A percentile compares a stretch with the other conserved stretches of the same genome.
These are phyloP conservation scores for Diceros bicornis DNA, from an alignment of 2,797 vertebrate species.

Conservation along the genomic window DNA sequence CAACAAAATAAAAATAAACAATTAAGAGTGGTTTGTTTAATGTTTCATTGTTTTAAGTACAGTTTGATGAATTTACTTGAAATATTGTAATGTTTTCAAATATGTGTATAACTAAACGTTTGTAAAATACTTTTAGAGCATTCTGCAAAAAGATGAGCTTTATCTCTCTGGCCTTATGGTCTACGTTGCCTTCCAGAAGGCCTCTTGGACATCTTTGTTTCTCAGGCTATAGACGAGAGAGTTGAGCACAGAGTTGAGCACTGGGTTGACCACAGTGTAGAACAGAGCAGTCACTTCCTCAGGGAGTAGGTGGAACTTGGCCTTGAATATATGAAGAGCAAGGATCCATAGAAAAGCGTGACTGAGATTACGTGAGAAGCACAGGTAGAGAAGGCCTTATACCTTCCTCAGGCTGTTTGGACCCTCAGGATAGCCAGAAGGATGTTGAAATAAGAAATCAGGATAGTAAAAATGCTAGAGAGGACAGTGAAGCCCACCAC, in stretches of 20 bases:
- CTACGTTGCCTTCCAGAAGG: conserved; percentile 52
- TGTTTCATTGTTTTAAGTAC: neutral
- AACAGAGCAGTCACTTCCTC: conserved; percentile 71
- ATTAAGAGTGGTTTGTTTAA: neutral
- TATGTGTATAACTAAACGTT: neutral
- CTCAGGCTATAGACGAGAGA: conserved; percentile 75
- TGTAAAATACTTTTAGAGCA: neutral
- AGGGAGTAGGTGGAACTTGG: conserved; percentile 68
- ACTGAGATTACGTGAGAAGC: conserved; percentile 78
- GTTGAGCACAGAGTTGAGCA: too few species aligned
- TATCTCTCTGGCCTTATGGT: neutral
- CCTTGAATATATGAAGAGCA: conserved; percentile 69
- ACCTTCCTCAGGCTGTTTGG: neutral
- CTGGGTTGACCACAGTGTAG: conserved; percentile 67
- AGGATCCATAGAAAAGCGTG: conserved; percentile 56
- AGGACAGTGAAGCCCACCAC: neutral
- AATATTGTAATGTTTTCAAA: neutral
- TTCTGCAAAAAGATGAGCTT: neutral
- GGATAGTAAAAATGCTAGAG: conserved; percentile 60
- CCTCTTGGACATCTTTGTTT: conserved; percentile 78
- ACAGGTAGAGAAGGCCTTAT: conserved; percentile 81
- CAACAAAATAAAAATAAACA: neutral
- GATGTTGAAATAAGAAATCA: conserved; percentile 68
- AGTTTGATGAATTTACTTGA: neutral
- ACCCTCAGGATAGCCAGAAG: conserved; percentile 66